Evolutionary conservation across 2,888 invertebrate species (phyloP).

Genomic region (Lepetodrilus schrolli): DNA sequence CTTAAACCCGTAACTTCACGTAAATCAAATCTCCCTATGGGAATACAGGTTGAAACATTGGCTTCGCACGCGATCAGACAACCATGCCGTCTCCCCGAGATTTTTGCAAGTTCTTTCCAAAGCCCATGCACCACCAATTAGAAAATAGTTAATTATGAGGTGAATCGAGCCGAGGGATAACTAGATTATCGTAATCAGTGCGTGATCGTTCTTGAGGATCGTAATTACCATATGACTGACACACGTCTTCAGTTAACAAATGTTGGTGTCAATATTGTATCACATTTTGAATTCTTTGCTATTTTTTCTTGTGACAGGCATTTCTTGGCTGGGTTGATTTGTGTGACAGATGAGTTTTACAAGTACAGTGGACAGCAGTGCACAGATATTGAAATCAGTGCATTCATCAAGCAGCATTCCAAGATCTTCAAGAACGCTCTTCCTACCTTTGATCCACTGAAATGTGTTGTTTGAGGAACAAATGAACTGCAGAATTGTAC

Average conservation of each 20-base stretch:
- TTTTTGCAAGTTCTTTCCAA: neutral
- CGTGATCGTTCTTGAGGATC: no score
- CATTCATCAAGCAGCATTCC: slow-evolving; percentile 17
- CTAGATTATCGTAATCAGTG: no score
- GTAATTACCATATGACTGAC: no score
- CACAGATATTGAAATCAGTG: slow-evolving; percentile 6
- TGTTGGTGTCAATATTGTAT: no score
- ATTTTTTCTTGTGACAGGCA: slow-evolving; percentile 3
- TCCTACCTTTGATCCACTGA: slow-evolving; percentile 3
- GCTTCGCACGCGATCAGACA: neutral
- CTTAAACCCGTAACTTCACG: no score
- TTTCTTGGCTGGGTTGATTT: slow-evolving; percentile 27
- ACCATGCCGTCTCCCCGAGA: neutral
- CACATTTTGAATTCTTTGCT: no score
- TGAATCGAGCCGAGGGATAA: no score
- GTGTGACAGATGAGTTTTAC: slow-evolving; percentile 26
- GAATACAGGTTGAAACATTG: neutral
- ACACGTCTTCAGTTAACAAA: no score
- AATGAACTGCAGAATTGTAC: no score
- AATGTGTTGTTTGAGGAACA: slow-evolving; percentile 14
- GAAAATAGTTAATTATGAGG: no score
- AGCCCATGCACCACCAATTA: neutral
- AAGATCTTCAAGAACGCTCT: slow-evolving; percentile 22
- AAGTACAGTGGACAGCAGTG: slow-evolving; percentile 29
- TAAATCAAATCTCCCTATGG: no score